phyloP scores from a whole-genome alignment of 1,140 invertebrate species.

The Drosophila punjabiensis region DNA sequence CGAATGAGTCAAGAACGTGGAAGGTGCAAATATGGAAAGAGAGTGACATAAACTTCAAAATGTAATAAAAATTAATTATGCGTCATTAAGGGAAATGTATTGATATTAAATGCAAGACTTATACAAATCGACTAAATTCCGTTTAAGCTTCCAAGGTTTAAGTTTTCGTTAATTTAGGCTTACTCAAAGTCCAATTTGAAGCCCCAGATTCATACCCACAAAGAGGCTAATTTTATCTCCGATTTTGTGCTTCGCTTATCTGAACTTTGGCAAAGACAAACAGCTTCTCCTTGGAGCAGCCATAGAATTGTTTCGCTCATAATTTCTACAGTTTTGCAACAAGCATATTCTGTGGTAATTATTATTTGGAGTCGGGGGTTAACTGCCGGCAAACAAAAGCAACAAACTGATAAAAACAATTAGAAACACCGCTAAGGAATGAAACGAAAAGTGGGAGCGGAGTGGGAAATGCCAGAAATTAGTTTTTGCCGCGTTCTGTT shows the following conservation, averaged over 20 bases:
- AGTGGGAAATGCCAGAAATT: conserved; percentile 37
- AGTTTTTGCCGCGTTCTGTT: conserved; percentile 18
- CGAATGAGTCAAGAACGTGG: conserved; percentile 11
- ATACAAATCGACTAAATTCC: not conserved
- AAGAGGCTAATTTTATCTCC: conserved; percentile 19
- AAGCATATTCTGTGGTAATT: conserved; percentile 33
- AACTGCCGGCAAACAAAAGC: conserved; percentile 39
- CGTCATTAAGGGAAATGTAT: not conserved
- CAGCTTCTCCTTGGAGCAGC: conserved; percentile 18
- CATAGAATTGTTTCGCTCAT: conserved; percentile 3
- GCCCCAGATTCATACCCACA: not conserved
- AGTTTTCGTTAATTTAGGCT: not conserved
- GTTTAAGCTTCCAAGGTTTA: not conserved
- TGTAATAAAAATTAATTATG: not conserved
- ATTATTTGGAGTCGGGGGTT: conserved; percentile 43
- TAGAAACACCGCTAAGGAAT: conserved; percentile 25
- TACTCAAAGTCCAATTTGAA: not conserved
- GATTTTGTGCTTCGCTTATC: conserved; percentile 23
- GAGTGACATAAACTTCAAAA: not conserved
- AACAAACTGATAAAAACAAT: conserved; percentile 41
- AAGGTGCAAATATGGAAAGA: not conserved
- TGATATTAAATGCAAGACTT: not conserved
- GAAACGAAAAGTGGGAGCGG: conserved; percentile 13
- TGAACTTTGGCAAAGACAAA: conserved; percentile 40
- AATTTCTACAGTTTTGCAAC: conserved; percentile 44